Evolutionary conservation across 2,113 vertebrate species (phyloP).

Genomic region (Piprites chloris): DNA sequence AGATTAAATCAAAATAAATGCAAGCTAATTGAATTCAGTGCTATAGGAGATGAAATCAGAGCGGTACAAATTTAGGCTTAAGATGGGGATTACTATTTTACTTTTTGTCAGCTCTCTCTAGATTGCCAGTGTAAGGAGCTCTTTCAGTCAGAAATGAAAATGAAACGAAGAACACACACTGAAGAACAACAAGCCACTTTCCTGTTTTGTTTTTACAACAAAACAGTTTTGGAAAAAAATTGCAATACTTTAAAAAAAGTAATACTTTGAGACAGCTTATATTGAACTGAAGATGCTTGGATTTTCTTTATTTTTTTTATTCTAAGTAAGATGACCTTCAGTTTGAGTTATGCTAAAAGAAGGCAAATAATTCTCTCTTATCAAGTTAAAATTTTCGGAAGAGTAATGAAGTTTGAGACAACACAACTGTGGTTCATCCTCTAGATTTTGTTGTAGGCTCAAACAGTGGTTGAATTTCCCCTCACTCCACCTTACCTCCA

Average conservation of each 20-base stretch:
- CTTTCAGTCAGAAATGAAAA: background rate
- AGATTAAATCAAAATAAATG: conserved; percentile 20
- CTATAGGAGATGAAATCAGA: conserved; percentile 4
- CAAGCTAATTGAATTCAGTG: conserved; percentile 13
- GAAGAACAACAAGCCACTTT: background rate
- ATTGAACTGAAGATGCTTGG: background rate
- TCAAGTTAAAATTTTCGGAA: background rate
- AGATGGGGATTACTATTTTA: background rate
- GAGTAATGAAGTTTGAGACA: background rate
- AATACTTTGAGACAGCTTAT: background rate
- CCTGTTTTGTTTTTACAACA: background rate
- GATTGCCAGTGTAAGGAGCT: background rate
- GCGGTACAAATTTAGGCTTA: background rate
- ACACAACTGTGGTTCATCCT: background rate
- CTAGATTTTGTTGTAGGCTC: background rate
- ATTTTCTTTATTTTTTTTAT: background rate
- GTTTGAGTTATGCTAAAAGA: background rate
- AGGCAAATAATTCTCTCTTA: background rate
- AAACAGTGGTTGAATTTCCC: background rate
- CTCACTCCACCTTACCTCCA: background rate
- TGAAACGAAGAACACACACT: background rate
- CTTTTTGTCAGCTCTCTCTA: background rate
- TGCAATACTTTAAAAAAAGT: background rate
- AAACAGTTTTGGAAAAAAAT: background rate
- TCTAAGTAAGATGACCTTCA: background rate